A percentile compares a stretch with the other conserved stretches of the same genome.
Conservation (phyloP, 2,113 vertebrate species). For the Dasypus novemcinctus region DNA sequence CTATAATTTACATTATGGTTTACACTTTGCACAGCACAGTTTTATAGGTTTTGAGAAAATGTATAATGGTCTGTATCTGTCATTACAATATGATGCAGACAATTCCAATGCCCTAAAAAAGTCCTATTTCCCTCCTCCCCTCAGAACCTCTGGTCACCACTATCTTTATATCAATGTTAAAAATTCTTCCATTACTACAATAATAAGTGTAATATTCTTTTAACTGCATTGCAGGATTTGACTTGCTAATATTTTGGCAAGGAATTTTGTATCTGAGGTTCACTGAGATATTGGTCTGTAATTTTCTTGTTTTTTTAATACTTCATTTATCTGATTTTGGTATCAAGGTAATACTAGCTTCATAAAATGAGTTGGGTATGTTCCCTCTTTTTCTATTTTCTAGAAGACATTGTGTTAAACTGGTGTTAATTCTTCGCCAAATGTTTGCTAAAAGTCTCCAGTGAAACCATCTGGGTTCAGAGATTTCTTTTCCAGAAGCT, state of each 20-base stretch:
- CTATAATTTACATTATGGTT: no score
- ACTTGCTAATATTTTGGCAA: neutral
- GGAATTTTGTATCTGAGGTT: neutral
- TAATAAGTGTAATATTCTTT: neutral
- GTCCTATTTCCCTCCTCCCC: no score
- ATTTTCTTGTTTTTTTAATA: neutral
- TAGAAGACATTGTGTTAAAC: neutral
- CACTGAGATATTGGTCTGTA: neutral
- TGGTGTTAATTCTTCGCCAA: neutral
- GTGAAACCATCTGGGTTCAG: no score
- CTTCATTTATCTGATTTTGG: neutral
- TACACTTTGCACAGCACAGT: no score
- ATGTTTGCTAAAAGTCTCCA: neutral
- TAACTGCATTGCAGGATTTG: neutral
- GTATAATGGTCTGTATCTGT: no score
- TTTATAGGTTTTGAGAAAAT: no score
- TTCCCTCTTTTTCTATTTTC: neutral
- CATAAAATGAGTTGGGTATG: neutral
- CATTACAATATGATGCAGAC: no score
- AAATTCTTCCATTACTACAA: no score
- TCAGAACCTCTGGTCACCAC: no score
- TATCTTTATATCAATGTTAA: no score
- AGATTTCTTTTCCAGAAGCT: no score
- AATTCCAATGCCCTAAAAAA: no score
- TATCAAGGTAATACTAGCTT: neutral